A percentile compares a stretch with the other conserved stretches of the same genome.
Conservation (phyloP, 2,888 invertebrate species). For the Autographa gamma region DNA sequence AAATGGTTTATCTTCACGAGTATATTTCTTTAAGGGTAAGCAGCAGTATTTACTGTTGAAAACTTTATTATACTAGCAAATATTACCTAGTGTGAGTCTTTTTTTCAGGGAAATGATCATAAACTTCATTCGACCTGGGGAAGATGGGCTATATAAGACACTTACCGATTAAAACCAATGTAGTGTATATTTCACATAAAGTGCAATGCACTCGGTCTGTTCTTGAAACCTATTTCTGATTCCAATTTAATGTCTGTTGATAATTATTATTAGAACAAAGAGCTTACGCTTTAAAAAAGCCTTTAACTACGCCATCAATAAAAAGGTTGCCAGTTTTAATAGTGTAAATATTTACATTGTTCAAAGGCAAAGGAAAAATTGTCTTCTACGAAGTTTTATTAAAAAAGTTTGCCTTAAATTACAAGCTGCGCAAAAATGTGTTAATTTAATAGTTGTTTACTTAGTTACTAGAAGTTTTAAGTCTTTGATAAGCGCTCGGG, state of each 20-base stretch:
- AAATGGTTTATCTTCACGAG: background rate
- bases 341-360: background rate
- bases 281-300: background rate
- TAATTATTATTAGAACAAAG: background rate
- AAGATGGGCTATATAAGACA: too few relatives aligned
- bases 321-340: background rate
- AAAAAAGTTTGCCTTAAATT: background rate
- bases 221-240: background rate
- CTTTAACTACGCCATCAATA: background rate
- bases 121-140: too few relatives aligned
- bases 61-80: too few relatives aligned
- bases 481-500: conserved; percentile 21
- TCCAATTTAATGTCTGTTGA: background rate
- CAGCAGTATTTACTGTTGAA: background rate
- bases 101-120: too few relatives aligned
- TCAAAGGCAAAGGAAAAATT: background rate
- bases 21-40: background rate
- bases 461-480: conserved; percentile 34
- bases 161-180: too few relatives aligned
- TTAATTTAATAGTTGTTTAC: conserved; percentile 31
- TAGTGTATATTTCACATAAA: too few relatives aligned
- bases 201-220: background rate
- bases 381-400: conserved; percentile 2
- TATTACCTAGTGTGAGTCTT: too few relatives aligned
- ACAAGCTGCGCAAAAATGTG: background rate